These are phyloP conservation scores for Rhinichthys klamathensis DNA, from an alignment of 2,113 vertebrate species.

Conservation along the genomic window DNA sequence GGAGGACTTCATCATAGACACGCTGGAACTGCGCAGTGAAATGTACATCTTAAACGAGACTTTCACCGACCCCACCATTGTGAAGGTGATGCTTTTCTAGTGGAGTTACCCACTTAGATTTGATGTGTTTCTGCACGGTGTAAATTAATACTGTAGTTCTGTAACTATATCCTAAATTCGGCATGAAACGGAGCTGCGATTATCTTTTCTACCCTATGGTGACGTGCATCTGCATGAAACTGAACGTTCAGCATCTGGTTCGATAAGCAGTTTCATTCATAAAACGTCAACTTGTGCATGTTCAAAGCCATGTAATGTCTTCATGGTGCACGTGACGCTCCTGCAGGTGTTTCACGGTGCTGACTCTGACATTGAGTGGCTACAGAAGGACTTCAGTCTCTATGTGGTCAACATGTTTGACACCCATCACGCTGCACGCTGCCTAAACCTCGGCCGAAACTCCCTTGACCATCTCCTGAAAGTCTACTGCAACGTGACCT, in stretches of 20 bases:
- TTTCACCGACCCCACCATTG: conserved; percentile 87
- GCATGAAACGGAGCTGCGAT: too few species aligned
- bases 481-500: conserved; percentile 82
- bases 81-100: conserved; percentile 83
- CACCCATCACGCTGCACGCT: conserved; percentile 92
- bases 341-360: conserved; percentile 92
- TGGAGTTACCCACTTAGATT: neutral
- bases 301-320: neutral
- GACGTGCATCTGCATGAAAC: too few species aligned
- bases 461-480: conserved; percentile 92
- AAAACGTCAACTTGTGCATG: neutral
- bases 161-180: neutral
- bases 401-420: conserved; percentile 97
- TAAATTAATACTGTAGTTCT: neutral
- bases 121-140: neutral
- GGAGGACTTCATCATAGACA: conserved; percentile 93
- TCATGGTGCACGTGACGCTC: neutral
- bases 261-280: neutral
- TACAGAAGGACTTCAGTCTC: conserved; percentile 93
- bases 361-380: conserved; percentile 95
- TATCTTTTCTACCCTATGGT: too few species aligned
- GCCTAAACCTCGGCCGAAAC: conserved; percentile 87
- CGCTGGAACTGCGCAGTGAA: conserved; percentile 88
- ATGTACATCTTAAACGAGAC: conserved; percentile 93
- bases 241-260: too few species aligned